phyloP scores from a whole-genome alignment of 1,140 invertebrate species.

The Micrasema longulum region DNA sequence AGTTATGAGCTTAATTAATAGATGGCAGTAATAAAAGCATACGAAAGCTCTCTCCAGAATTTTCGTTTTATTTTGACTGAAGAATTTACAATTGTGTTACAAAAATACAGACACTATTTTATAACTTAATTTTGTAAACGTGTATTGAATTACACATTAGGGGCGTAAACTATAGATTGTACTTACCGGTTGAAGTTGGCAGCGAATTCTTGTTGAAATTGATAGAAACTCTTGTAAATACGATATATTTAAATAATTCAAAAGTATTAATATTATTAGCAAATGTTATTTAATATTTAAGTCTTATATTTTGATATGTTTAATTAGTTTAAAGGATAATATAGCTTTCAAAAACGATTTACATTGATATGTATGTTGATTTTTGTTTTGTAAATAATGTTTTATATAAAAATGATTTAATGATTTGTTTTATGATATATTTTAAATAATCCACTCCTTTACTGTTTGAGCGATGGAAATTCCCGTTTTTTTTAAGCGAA shows the following conservation, averaged over 20 bases:
- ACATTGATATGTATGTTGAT: constrained; percentile 11
- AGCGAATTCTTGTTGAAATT: too few relatives aligned
- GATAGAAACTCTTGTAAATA: too few relatives aligned
- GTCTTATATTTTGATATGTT: constrained; percentile 35
- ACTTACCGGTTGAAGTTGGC: too few relatives aligned
- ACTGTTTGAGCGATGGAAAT: constrained; percentile 17
- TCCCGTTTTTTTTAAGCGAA: neutral
- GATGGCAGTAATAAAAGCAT: constrained; percentile 31
- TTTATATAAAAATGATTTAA: neutral
- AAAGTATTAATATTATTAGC: too few relatives aligned
- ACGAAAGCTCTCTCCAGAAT: constrained; percentile 19
- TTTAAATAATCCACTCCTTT: constrained; percentile 41
- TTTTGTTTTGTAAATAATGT: constrained; percentile 8
- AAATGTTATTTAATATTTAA: too few relatives aligned
- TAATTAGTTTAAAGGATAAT: constrained; percentile 14
- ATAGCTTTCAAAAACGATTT: neutral
- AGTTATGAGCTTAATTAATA: constrained; percentile 32
- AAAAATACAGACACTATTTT: too few relatives aligned
- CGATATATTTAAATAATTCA: too few relatives aligned
- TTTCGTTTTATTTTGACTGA: too few relatives aligned
- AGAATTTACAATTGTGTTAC: too few relatives aligned
- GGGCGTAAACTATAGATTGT: too few relatives aligned
- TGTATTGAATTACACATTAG: too few relatives aligned
- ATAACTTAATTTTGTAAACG: too few relatives aligned
- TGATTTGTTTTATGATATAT: constrained; percentile 24